Evolutionary conservation across 2,113 vertebrate species (phyloP).

Genomic region (Pogonocichla stellata): DNA sequence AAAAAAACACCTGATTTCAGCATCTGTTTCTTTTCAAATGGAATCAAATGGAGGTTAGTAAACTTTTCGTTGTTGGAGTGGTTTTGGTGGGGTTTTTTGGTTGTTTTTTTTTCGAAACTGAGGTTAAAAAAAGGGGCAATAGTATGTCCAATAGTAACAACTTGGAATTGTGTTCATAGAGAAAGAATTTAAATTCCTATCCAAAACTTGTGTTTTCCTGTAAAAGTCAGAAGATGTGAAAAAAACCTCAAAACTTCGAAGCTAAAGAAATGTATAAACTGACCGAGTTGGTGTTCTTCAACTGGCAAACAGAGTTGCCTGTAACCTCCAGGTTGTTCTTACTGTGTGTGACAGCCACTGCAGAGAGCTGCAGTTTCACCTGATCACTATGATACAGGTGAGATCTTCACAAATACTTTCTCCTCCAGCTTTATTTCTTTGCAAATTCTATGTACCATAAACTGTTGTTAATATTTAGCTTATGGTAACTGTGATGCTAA

Average conservation of each 20-base stretch:
- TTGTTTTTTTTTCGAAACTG: background rate
- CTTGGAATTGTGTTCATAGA: background rate
- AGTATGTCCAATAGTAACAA: background rate
- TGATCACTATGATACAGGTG: background rate
- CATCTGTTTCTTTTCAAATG: slow-evolving; percentile 40
- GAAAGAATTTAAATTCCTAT: background rate
- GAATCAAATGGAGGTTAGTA: background rate
- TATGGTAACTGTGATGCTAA: background rate
- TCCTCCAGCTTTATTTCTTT: background rate
- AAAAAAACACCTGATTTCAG: slow-evolving; percentile 22
- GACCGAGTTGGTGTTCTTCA: background rate
- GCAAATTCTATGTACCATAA: background rate
- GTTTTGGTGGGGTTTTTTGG: background rate
- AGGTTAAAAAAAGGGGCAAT: background rate
- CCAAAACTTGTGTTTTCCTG: background rate
- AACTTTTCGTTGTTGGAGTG: background rate
- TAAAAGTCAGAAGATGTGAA: background rate
- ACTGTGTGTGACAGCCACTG: background rate
- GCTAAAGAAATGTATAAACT: background rate
- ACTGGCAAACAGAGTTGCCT: background rate
- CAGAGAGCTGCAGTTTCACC: background rate
- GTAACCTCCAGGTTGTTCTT: background rate
- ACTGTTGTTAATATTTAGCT: background rate
- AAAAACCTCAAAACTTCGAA: background rate
- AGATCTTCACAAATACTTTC: background rate